A percentile compares a stretch with the other conserved stretches of the same genome.
These are phyloP conservation scores for Ameiurus melas DNA, from an alignment of 2,113 vertebrate species.

Conservation along the genomic window DNA sequence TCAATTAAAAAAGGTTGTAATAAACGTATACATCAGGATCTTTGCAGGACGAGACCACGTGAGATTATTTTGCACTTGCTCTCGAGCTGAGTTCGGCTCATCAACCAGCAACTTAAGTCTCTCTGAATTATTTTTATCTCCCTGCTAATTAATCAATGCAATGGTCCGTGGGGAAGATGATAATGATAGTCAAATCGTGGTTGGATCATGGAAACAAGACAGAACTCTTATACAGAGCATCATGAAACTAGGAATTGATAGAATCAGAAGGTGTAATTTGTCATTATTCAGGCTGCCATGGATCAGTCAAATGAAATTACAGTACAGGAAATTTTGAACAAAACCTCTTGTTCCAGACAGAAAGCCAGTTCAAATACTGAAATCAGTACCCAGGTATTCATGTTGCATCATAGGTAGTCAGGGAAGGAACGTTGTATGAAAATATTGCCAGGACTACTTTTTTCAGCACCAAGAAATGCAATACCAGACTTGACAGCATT, in stretches of 20 bases:
- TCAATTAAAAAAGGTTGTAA: not conserved
- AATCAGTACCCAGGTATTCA: not conserved
- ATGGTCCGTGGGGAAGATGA: constrained; percentile 23
- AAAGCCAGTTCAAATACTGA: not conserved
- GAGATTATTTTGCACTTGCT: not conserved
- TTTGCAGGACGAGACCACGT: not conserved
- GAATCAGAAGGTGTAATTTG: not conserved
- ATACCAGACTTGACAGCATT: not conserved
- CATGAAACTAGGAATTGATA: not conserved
- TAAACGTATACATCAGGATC: not conserved
- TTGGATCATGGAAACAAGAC: constrained; percentile 26
- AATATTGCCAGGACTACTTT: too few relatives aligned
- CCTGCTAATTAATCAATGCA: constrained; percentile 34
- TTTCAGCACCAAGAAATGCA: not conserved
- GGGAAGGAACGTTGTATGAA: not conserved
- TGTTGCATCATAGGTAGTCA: not conserved
- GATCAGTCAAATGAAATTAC: not conserved
- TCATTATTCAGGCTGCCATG: not conserved
- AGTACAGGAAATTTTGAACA: not conserved
- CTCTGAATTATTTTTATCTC: constrained; percentile 31
- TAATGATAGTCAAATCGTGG: constrained; percentile 9
- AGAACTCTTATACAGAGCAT: not conserved
- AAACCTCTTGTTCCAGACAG: not conserved
- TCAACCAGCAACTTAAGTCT: constrained; percentile 24
- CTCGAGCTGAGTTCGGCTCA: constrained; percentile 1